Evolutionary conservation across 2,888 invertebrate species (phyloP).

Genomic region (Yponomeuta plumbellus): DNA sequence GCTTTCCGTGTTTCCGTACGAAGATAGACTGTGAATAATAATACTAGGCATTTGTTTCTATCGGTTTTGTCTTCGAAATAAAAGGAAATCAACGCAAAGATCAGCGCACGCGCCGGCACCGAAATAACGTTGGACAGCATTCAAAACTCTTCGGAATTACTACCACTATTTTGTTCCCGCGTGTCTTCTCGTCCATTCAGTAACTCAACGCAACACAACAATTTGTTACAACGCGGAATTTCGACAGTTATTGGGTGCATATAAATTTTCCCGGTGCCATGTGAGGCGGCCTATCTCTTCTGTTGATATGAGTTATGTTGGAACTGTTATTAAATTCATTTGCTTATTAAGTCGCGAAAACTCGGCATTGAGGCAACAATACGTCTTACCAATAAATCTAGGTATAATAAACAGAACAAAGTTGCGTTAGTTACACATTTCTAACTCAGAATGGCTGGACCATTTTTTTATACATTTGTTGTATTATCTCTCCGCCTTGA

Average conservation of each 20-base stretch:
- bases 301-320: conserved; percentile 17
- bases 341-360: background rate
- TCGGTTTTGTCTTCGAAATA: conserved; percentile 18
- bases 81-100: conserved; percentile 61
- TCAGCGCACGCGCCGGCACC: conserved; percentile 56
- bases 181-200: conserved; percentile 57
- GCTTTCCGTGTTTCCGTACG: background rate
- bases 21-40: background rate
- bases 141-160: conserved; percentile 75
- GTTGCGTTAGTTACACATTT: no score
- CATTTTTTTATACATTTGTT: no score
- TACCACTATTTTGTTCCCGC: conserved; percentile 61
- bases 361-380: background rate
- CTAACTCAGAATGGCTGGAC: no score
- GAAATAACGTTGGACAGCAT: conserved; percentile 73
- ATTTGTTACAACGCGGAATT: conserved; percentile 57
- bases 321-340: conserved; percentile 9
- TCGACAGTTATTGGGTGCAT: conserved; percentile 59
- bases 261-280: conserved; percentile 38
- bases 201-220: conserved; percentile 61
- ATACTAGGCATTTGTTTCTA: conserved; percentile 15
- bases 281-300: conserved; percentile 7
- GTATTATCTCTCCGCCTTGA: no score
- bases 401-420: no score
- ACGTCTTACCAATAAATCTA: no score